Percentiles rank a stretch among this genome's conserved stretches.
These are phyloP conservation scores for Margarornis squamiger DNA, from an alignment of 2,797 vertebrate genomes.

Conservation along the genomic window DNA sequence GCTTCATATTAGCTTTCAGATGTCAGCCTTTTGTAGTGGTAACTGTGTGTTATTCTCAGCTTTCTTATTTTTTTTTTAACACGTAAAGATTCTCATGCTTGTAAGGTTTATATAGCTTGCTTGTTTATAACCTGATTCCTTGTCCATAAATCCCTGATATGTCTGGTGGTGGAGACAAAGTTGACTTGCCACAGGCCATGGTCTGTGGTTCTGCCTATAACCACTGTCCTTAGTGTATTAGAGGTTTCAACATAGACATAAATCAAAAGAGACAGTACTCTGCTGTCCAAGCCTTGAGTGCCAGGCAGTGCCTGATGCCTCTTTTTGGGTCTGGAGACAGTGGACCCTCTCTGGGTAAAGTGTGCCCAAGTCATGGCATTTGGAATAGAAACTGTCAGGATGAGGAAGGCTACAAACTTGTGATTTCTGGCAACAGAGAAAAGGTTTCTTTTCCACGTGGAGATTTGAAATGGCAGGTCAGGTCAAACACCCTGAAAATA, in stretches of 20 bases:
- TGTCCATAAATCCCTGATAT: not conserved
- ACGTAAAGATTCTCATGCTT: not conserved
- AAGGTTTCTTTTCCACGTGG: not conserved
- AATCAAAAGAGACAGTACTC: rapidly evolving
- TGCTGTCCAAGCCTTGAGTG: not conserved
- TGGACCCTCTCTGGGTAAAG: rapidly evolving
- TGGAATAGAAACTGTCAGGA: not conserved
- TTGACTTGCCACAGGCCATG: not conserved
- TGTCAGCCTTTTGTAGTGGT: not conserved
- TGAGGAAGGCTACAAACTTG: not conserved
- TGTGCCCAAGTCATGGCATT: not conserved
- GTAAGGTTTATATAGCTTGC: not conserved
- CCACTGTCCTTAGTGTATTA: too few relatives aligned
- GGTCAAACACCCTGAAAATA: not conserved
- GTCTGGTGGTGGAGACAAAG: not conserved
- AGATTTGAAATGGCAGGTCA: not conserved
- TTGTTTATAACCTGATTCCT: not conserved
- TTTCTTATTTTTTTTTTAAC: not conserved
- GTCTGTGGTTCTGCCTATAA: not conserved
- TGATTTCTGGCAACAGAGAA: not conserved
- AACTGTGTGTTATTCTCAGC: not conserved
- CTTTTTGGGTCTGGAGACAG: not conserved
- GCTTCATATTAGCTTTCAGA: not conserved
- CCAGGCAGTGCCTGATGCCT: not conserved
- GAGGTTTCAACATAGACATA: not conserved